These are phyloP conservation scores for Neocloeon triangulifer DNA, from an alignment of 1,140 invertebrate genomes.

Conservation along the genomic window DNA sequence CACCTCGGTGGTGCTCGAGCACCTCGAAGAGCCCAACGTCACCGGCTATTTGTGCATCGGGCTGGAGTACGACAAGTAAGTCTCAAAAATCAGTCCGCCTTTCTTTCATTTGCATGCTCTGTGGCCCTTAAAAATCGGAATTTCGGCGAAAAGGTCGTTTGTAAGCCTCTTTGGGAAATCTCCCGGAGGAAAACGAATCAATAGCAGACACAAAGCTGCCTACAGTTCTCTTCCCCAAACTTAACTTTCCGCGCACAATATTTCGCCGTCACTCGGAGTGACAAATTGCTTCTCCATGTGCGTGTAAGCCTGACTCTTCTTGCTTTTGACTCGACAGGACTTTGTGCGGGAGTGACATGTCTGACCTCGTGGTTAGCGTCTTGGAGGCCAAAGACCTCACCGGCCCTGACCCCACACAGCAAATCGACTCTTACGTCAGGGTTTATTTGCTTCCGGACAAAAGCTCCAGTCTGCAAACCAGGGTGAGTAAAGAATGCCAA, in stretches of 20 bases:
- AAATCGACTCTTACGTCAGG: conserved; percentile 47
- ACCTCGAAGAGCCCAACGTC: conserved; percentile 40
- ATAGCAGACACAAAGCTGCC: too few species aligned
- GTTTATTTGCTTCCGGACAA: conserved; percentile 51
- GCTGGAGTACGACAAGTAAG: conserved; percentile 50
- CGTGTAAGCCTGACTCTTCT: neutral
- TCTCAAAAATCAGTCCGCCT: too few species aligned
- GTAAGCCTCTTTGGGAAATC: neutral
- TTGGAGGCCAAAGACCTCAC: conserved; percentile 51
- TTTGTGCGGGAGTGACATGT: conserved; percentile 29
- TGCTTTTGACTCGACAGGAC: conserved; percentile 11
- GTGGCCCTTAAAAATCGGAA: too few species aligned
- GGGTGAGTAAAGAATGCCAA: conserved; percentile 22
- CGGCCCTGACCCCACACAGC: conserved; percentile 24
- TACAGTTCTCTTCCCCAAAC: too few species aligned
- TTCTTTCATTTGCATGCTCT: too few species aligned
- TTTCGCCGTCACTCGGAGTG: conserved; percentile 8
- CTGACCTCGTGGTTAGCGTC: conserved; percentile 47
- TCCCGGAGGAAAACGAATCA: neutral
- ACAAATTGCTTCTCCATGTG: too few species aligned
- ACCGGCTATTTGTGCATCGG: conserved; percentile 55
- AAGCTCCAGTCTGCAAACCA: conserved; percentile 45
- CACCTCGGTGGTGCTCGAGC: conserved; percentile 44
- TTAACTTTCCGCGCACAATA: too few species aligned
- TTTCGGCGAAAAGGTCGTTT: too few species aligned